Evolutionary conservation across 2,797 vertebrate genomes (phyloP), one percentile per base, ranked within the genome.

Genomic region (Liparis tanakae): DNA sequence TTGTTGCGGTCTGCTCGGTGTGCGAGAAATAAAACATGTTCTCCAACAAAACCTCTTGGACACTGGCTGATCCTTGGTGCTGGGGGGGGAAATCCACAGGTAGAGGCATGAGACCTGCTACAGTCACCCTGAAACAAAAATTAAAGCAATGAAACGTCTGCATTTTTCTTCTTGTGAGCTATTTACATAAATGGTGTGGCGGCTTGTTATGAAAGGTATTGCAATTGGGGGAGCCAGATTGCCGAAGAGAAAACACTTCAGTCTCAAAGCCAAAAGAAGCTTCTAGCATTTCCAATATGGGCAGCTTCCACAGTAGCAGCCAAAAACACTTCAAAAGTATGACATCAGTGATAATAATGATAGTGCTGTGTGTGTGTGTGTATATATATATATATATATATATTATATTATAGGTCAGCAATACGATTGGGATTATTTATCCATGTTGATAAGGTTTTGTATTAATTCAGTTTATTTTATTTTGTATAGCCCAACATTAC

Each of bases 191-290:
- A 77, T 33, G 39, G 58, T 12, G 34, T 69, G 72, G 70, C 79
- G 69, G 77, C 70, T 85, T 63, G 64, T 82, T 87, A 74, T 76
- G 62, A 83, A 69, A 85, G 57, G 76, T 75, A 76, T 82, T 85
- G 77, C 70, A 78, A 78, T 44, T 56, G 57, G 41, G 17, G 33
- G 51, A 69, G 62, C 64, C 65, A 50, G 62, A 76, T 43, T 70
- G 69, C 60, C 72, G 58, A 44, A 61, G 55, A 84, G 67, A 75
- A 76, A 78, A 68, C 8, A 18, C 20, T 76, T 67, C 55, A 30
- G 64, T 53, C 37, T 71, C 55, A 74, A 76, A 74, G 72, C 53
- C 18, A 14, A 41, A 18, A 25, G 1, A 2, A 70, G 37, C 22
- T 18, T 50, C 25, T 30, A 30, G 55, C 64, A 59, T 75, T 44